These are phyloP conservation scores for Triplophysa dalaica DNA, from an alignment of 2,113 vertebrate species.

Conservation along the genomic window DNA sequence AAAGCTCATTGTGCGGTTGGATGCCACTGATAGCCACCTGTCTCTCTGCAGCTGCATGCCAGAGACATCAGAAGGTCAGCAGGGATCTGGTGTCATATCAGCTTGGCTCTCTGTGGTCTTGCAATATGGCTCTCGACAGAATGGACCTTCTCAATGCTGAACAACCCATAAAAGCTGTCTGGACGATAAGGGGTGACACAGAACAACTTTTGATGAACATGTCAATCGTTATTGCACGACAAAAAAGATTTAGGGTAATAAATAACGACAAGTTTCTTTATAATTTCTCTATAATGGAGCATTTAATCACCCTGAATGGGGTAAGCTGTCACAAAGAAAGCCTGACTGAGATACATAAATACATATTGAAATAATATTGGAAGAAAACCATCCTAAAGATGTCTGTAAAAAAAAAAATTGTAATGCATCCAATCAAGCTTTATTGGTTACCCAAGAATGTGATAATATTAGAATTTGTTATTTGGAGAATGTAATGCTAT, in stretches of 20 bases:
- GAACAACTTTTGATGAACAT: not conserved
- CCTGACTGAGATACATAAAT: not conserved
- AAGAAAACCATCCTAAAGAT: too few relatives aligned
- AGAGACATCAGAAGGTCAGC: not conserved
- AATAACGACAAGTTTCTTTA: too few relatives aligned
- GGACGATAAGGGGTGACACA: not conserved
- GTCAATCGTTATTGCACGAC: too few relatives aligned
- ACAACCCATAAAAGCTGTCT: not conserved
- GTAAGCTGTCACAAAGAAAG: not conserved
- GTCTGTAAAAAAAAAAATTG: too few relatives aligned
- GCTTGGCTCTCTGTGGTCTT: not conserved
- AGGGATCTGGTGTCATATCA: not conserved
- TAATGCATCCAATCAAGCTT: not conserved
- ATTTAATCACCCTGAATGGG: not conserved
- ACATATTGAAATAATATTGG: too few relatives aligned
- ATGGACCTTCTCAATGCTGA: not conserved
- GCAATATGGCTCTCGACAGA: slow-evolving; percentile 1
- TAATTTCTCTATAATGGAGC: not conserved
- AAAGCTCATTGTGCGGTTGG: not conserved
- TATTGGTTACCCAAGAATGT: not conserved
- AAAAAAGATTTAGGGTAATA: too few relatives aligned
- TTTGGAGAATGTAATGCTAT: not conserved
- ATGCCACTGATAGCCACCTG: slow-evolving; percentile 14
- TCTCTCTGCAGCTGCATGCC: not conserved
- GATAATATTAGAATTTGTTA: not conserved